Evolutionary conservation across 2,888 invertebrate genomes (phyloP), one percentile per base, ranked within the genome.

Genomic region (Uloborus plumipes): DNA sequence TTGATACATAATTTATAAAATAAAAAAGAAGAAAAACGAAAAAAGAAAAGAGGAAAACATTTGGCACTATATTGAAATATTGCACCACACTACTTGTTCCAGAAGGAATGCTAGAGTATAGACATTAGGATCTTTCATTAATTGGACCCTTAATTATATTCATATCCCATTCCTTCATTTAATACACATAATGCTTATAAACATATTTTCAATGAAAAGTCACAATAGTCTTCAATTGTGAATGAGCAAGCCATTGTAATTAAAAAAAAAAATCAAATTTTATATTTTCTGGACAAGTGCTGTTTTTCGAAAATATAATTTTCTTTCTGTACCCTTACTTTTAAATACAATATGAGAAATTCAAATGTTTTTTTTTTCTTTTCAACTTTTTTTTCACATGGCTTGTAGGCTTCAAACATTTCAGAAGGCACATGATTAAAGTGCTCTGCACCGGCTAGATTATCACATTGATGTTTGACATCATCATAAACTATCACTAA

Each of bases 381-480:
- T 9, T 9, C 11, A 39, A 39, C 7, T 39, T 11, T 11, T 39
- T 39, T 73, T 67, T 75, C 67, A 61, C 59, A 83, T 53, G 65
- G 62, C 59, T 71, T 82, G 81, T 76, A 83, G 72, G 77, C 73
- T 83, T 83, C 62, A 83, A 73, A 82, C 69, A 64, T 64, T 83
- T 83, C 69, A 73, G 77, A 83, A 83, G 83, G 83, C 83, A 83
- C 83, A 64, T 83, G 58, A 74, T 83, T 64, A 73, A 82, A 83
- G 83, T 83, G 83, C 83, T 77, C 83, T 83, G 83, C 83, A 83
- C 83, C 83, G 77, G 83, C 83, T 73, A 83, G 59, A 53, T 72
- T 83, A 83, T 83, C 83, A 83, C 83, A 83, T 83, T 83, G 83
- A 83, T 83, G 83, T 83, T 83, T 77, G 72, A 83, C 83, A 83